Base-by-base conservation (phyloP, 2,888 invertebrate species). In the Marasmarcha lunaedactyla region DNA sequence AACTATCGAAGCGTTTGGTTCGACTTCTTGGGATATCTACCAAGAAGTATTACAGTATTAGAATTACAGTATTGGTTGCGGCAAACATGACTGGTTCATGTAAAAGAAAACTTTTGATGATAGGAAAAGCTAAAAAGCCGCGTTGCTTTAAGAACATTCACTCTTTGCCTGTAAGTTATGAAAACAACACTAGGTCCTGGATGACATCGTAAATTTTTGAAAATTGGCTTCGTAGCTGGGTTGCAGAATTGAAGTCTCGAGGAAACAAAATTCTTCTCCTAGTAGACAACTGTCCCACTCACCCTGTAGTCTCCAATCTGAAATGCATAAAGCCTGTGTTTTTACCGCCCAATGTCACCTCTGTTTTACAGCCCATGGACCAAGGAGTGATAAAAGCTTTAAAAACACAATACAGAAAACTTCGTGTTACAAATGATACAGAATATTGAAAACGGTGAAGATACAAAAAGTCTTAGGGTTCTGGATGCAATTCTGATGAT, bases 11-110 rank as follows among this genome's bases (percentile, higher is more conserved):
- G n/a, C n/a, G n/a, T n/a, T n/a, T n/a, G n/a, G n/a, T n/a, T n/a
- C n/a, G n/a, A n/a, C n/a, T n/a, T n/a, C n/a, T n/a, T n/a, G n/a
- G n/a, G n/a, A n/a, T n/a, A n/a, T n/a, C n/a, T n/a, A n/a, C n/a
- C n/a, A n/a, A n/a, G n/a, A n/a, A n/a, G n/a, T n/a, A n/a, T n/a
- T n/a, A n/a, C n/a, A n/a, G n/a, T n/a, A n/a, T n/a, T n/a, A 46
- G 57, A 46, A 45, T 63, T 14, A 63, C 59, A 12, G 45, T 63
- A 11, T 25, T 63, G 45, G 46, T 63, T 40, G 50, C 51, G 14
- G 50, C 53, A 27, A 66, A 63, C 42, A 54, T 54, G 51, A n/a
- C n/a, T 41, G 62, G 60, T 4, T 51, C 54, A n/a, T 54, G 57
- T 46, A 67, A 66, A 58, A 46, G 49, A 38, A 54, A 53, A 42